phyloP scores from a whole-genome alignment of 2,113 vertebrate species.

The Dipodomys stephensi region DNA sequence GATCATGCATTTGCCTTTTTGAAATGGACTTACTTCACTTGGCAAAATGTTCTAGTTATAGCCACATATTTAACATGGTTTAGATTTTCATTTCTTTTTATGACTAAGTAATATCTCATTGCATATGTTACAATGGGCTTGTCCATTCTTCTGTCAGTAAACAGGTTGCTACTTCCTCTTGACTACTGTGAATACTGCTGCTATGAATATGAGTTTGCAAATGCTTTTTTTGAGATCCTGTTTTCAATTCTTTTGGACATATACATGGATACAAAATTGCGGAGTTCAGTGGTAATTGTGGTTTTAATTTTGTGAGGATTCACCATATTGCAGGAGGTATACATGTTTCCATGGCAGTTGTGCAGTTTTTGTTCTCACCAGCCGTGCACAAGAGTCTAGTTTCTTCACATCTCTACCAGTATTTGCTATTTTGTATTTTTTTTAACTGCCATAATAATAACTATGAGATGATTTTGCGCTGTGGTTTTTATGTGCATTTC shows the following conservation, averaged over 20 bases:
- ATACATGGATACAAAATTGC: not conserved
- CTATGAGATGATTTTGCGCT: not conserved
- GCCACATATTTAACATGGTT: not conserved
- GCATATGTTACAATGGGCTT: not conserved
- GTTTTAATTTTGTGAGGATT: not conserved
- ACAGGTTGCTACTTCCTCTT: not conserved
- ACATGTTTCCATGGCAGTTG: not conserved
- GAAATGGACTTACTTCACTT: not conserved
- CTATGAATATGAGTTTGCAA: not conserved
- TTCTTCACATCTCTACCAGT: not conserved
- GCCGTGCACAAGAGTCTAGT: not conserved
- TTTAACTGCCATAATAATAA: not conserved
- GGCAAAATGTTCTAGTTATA: not conserved
- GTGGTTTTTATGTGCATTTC: slow-evolving; percentile 15
- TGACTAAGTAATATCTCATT: not conserved
- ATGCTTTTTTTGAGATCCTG: not conserved
- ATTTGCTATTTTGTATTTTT: not conserved
- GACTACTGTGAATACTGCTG: not conserved
- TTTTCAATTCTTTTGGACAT: not conserved
- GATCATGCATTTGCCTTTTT: not conserved
- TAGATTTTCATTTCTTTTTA: not conserved
- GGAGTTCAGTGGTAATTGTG: not conserved
- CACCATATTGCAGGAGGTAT: not conserved
- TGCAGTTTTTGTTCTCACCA: not conserved
- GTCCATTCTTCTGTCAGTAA: not conserved